Percentiles rank a stretch among this genome's conserved stretches.
Evolutionary conservation across 2,888 invertebrate genomes (phyloP).

Genomic region (Dichetophora obliterata): DNA sequence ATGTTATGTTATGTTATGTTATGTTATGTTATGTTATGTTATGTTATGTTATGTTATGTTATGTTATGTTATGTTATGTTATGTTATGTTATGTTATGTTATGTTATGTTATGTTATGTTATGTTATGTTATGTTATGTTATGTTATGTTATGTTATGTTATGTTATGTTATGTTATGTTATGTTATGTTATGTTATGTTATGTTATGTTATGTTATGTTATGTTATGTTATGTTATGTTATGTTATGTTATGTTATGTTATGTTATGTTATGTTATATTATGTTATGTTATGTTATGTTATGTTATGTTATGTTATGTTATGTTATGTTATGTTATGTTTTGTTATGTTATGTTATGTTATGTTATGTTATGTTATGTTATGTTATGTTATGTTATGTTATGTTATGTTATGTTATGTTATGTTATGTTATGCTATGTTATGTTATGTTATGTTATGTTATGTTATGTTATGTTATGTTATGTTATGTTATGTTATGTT

Average conservation of each 20-base stretch:
- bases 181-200: too few relatives aligned
- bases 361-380: too few relatives aligned
- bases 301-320: background rate
- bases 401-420: too few relatives aligned
- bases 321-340: slow-evolving; percentile 14
- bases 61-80: too few relatives aligned
- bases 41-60: too few relatives aligned
- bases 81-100: background rate
- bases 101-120: slow-evolving; percentile 2
- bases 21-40: too few relatives aligned
- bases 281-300: slow-evolving; percentile 4
- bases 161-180: background rate
- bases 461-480: slow-evolving; percentile 15
- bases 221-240: background rate
- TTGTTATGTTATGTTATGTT: slow-evolving; percentile 4
- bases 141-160: slow-evolving; percentile 7
- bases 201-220: too few relatives aligned
- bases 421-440: too few relatives aligned
- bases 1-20: too few relatives aligned
- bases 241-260: background rate
- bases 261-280: slow-evolving; percentile 4
- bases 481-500: slow-evolving; percentile 10
- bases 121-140: background rate
- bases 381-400: too few relatives aligned
- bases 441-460: background rate